Base-by-base conservation (phyloP, 2,888 invertebrate genomes). In the Drosophila pegasa region DNA sequence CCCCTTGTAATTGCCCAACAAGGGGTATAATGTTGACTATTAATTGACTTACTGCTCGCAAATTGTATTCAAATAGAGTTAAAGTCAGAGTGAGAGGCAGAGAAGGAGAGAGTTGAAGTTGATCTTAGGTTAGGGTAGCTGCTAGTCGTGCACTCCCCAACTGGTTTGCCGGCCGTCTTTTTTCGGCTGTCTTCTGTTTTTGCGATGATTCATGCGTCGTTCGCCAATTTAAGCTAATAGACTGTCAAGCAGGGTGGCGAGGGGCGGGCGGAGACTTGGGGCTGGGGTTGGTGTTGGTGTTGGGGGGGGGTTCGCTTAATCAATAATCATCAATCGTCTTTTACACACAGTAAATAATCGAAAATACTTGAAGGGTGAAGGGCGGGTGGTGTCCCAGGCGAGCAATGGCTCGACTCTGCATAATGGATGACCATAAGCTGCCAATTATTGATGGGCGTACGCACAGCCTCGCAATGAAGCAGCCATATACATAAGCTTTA, bases 261-360 rank as follows among this genome's bases (percentile, higher is more conserved):
- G 37, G 12, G 33, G 25, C n/a, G n/a, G 20, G 20, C 1, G 40
- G 1, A 8, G 20, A n/a, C n/a, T 4, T 37, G 35, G 14, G 27
- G 31, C 12, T 33, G 18, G 27, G 22, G 18, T 12, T 47, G 3
- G 31, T 9, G 14, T 2, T 18, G 10, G 37, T 3, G 12, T 3
- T 12, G 20, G 3, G 3, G 14, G 14, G 33, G 16, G 3, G 56
- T 2, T 45, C 62, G 64, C 74, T 71, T 79, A 87, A 83, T 82
- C 82, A 82, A 82, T 82, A 82, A 82, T 78, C 82, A 86, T 82
- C 82, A 86, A 83, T 86, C 83, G 82, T 80, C 78, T 83, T 79
- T 80, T 79, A 85, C 75, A 80, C 60, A 83, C 77, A 81, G 77
- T 70, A 79, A 81, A 85, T 75, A 71, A 33, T 55, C 74, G 50